Evolutionary conservation across 1,140 invertebrate genomes (phyloP), one percentile per base, ranked within the genome.

Genomic region (Drosophila sulfurigaster): DNA sequence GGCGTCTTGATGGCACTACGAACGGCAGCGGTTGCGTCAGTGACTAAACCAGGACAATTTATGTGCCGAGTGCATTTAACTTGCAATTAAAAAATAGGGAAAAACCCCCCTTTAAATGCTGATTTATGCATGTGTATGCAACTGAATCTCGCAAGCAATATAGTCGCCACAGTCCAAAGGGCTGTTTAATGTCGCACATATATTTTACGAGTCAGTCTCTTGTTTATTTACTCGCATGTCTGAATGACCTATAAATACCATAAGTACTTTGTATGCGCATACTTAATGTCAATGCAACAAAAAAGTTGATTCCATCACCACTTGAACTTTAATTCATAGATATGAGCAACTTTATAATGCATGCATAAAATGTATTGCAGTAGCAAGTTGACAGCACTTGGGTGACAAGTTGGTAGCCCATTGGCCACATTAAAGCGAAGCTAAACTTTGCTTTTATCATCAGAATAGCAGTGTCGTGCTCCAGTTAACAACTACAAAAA

Each of bases 61-160:
- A 88, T 82, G 81, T 63, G 60, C 70, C 1, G 8, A 35, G 46
- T 81, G 64, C 81, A 85, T 88, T 82, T 75, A 88, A 74, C 68
- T 70, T 52, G 81, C 83, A 88, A 88, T 88, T 88, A 88, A 85
- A 89, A 89, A 90, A 81, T 41, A 59, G 51, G 16, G 4, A 46
- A 75, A 79, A 25, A 25, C 20, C 20, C 62, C 71, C 71, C 72
- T 81, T 77, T 85, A 77, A 75, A 76, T 69, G 60, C 68, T 85
- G 81, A 89, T 89, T 89, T 85, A 89, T 43, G n/a, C 35, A 11
- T 38, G 41, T 13, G n/a, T 79, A 49, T 16, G 41, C 58, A 78
- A 56, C 2, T 4, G 56, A 49, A 49, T 41, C 48, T 10, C 43
- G 45, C 41, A 59, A 46, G 41, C 13, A 62, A 28, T 10, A 32